Evolutionary conservation across 2,113 vertebrate species (phyloP).

Genomic region (Pyxicephalus adspersus): DNA sequence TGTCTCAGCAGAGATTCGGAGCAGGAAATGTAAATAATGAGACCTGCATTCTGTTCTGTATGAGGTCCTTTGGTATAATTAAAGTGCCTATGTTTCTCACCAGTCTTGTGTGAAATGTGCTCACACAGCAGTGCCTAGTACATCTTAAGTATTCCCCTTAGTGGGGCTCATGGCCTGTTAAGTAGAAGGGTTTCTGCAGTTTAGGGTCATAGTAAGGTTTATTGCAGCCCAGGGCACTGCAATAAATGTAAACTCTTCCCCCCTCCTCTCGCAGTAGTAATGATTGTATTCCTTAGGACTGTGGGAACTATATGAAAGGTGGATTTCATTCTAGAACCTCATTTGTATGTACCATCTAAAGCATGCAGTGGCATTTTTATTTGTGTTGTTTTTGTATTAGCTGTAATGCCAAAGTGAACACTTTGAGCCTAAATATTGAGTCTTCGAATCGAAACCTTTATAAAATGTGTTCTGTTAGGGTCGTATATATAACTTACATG

Average conservation of each 20-base stretch:
- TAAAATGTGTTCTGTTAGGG: neutral
- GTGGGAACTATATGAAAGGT: slow-evolving; percentile 51
- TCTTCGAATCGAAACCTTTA: neutral
- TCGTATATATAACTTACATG: too few species aligned
- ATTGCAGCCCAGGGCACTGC: slow-evolving; percentile 53
- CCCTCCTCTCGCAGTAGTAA: slow-evolving; percentile 46
- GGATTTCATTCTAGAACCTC: slow-evolving; percentile 12
- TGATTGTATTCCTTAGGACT: slow-evolving; percentile 53
- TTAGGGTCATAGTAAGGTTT: slow-evolving; percentile 52
- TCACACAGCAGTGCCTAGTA: slow-evolving; percentile 30
- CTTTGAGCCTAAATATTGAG: neutral
- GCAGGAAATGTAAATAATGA: neutral
- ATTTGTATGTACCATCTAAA: neutral
- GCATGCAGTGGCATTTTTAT: neutral
- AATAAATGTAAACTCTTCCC: slow-evolving; percentile 39
- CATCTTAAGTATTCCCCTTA: slow-evolving; percentile 28
- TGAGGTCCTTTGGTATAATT: neutral
- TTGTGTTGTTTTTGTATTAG: neutral
- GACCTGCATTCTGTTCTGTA: neutral
- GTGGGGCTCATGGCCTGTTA: slow-evolving; percentile 51
- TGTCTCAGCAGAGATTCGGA: neutral
- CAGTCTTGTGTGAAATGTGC: slow-evolving; percentile 1
- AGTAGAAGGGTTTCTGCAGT: slow-evolving; percentile 49
- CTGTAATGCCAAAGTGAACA: neutral
- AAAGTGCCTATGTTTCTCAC: neutral